A percentile compares a stretch with the other conserved stretches of the same genome.
Evolutionary conservation across 2,888 invertebrate species (phyloP).

Genomic region (Cheilosia vernalis): DNA sequence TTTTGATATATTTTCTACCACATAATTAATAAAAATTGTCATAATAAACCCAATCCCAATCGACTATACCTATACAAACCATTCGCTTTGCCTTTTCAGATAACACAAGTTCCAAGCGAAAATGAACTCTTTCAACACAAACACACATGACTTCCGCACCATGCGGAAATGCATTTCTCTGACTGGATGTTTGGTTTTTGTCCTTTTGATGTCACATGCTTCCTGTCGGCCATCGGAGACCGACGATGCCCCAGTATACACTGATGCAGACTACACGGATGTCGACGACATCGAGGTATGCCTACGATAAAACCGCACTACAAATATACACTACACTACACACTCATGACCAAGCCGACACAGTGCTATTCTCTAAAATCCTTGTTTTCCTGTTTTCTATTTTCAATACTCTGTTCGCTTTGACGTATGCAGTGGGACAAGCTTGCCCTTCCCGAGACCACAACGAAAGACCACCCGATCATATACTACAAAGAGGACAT

Average conservation of each 20-base stretch:
- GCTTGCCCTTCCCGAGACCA: conserved; percentile 76
- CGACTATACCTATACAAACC: too few relatives aligned
- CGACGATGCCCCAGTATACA: conserved; percentile 25
- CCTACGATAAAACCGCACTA: too few relatives aligned
- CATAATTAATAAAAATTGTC: not conserved
- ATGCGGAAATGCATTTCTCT: conserved; percentile 76
- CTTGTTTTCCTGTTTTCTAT: conserved; percentile 10
- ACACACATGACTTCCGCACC: conserved; percentile 76
- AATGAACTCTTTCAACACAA: conserved; percentile 76
- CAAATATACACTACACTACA: not conserved
- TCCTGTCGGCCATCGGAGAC: conserved; percentile 61
- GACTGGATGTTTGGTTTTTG: conserved; percentile 76
- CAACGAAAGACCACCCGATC: conserved; percentile 79
- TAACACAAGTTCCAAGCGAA: conserved; percentile 36
- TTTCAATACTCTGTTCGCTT: not conserved
- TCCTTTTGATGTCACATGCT: conserved; percentile 62
- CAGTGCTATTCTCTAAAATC: conserved; percentile 15
- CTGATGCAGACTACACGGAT: conserved; percentile 70
- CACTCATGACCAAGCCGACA: not conserved
- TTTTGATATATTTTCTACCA: not conserved
- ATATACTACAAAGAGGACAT: conserved; percentile 82
- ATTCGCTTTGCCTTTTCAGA: conserved; percentile 8
- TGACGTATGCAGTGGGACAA: conserved; percentile 78
- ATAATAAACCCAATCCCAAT: not conserved
- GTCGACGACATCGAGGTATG: conserved; percentile 81